Evolutionary conservation across 2,113 vertebrate species (phyloP).

Genomic region (Scalopus aquaticus): DNA sequence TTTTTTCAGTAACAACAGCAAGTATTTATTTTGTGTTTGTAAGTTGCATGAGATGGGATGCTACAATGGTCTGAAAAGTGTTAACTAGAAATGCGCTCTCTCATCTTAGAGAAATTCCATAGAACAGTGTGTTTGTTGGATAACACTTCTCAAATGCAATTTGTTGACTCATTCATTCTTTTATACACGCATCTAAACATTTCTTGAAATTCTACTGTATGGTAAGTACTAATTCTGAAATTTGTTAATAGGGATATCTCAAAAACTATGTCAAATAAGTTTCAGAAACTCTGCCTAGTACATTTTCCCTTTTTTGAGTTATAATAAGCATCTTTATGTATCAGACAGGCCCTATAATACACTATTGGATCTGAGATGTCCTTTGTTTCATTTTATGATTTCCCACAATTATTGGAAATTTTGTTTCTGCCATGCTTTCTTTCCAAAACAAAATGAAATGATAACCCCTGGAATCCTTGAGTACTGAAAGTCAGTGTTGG

Average conservation of each 20-base stretch:
- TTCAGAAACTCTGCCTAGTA: not conserved
- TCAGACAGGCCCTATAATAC: not conserved
- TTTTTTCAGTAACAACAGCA: not conserved
- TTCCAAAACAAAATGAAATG: not conserved
- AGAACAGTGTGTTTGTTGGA: not conserved
- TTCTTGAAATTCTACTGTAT: not conserved
- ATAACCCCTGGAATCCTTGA: not conserved
- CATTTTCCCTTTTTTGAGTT: not conserved
- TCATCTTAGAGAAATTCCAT: not conserved
- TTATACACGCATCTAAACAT: not conserved
- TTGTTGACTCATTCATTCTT: not conserved
- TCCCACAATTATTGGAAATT: not conserved
- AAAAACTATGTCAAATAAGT: not conserved
- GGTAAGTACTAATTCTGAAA: not conserved
- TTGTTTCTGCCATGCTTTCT: not conserved
- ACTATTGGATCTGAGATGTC: not conserved
- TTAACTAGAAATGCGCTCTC: not conserved
- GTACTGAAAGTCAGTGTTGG: not conserved
- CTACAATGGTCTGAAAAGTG: not conserved
- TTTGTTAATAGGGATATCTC: not conserved
- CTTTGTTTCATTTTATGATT: not conserved
- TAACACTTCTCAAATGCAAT: not conserved
- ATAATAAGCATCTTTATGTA: not conserved
- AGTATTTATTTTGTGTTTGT: conserved; percentile 2
- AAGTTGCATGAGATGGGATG: not conserved